phyloP scores from a whole-genome alignment of 2,888 invertebrate genomes.

The Crocallis elinguaria region DNA sequence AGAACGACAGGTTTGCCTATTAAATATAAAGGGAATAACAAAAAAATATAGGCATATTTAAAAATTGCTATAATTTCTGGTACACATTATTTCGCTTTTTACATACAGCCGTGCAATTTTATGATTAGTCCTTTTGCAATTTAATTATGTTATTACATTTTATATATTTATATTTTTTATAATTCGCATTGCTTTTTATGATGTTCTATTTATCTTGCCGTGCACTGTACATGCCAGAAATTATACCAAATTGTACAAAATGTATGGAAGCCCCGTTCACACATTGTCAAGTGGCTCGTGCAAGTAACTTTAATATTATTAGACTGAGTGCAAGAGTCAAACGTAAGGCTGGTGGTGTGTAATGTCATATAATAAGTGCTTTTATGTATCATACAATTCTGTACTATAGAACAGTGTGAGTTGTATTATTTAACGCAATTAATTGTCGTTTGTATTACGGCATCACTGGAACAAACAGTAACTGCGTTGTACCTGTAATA shows the following conservation, averaged over 20 bases:
- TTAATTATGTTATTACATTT: not conserved
- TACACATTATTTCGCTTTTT: not conserved
- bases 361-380: too few relatives aligned
- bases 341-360: too few relatives aligned
- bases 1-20: not conserved
- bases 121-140: not conserved
- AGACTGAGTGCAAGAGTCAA: too few relatives aligned
- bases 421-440: too few relatives aligned
- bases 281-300: constrained; percentile 34
- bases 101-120: constrained; percentile 2
- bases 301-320: not conserved
- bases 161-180: not conserved
- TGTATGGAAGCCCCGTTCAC: constrained; percentile 47
- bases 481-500: too few relatives aligned
- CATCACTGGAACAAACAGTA: too few relatives aligned
- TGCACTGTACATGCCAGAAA: constrained; percentile 2
- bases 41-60: not conserved
- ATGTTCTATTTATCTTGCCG: not conserved
- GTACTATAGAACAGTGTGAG: too few relatives aligned
- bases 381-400: too few relatives aligned
- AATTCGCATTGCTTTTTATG: not conserved
- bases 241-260: constrained; percentile 38
- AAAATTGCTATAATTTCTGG: constrained; percentile 12
- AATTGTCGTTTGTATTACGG: too few relatives aligned
- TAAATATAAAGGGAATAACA: not conserved